Percentiles rank a stretch among this genome's conserved stretches.
phyloP scores from a whole-genome alignment of 1,140 invertebrate species.

The Leguminivora glycinivorella region DNA sequence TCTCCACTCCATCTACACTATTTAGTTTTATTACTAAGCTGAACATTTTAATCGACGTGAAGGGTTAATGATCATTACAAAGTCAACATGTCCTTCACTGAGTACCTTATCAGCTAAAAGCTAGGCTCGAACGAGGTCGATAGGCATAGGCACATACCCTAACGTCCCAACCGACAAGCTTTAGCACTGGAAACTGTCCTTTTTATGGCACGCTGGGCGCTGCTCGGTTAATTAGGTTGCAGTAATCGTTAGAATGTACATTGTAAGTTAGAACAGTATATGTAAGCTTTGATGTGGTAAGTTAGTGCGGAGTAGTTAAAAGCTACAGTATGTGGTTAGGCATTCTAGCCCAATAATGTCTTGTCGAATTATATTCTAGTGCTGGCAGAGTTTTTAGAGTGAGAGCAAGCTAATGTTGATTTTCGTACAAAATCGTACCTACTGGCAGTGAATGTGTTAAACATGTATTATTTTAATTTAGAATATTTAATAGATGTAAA shows the following conservation, averaged over 20 bases:
- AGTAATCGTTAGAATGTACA: slow-evolving; percentile 11
- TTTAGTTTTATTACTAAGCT: too few relatives aligned
- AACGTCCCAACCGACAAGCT: background rate
- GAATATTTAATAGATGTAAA: too few relatives aligned
- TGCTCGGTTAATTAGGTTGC: slow-evolving; percentile 4
- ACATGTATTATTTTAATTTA: too few relatives aligned
- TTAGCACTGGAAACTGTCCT: background rate
- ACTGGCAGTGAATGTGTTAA: too few relatives aligned
- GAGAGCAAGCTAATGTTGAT: too few relatives aligned
- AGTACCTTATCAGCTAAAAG: slow-evolving; percentile 6
- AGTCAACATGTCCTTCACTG: background rate
- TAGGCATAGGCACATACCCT: background rate
- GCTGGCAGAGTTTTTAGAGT: too few relatives aligned
- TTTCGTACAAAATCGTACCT: too few relatives aligned
- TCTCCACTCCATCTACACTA: too few relatives aligned
- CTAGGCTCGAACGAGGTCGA: slow-evolving; percentile 6
- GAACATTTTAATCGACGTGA: background rate
- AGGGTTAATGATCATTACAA: background rate
- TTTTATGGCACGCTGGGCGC: background rate
- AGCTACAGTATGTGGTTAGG: background rate
- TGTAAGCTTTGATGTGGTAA: background rate
- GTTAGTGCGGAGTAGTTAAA: background rate
- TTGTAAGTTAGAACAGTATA: background rate
- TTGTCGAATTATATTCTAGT: too few relatives aligned
- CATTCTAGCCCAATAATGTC: too few relatives aligned